A percentile compares a stretch with the other conserved stretches of the same genome.
phyloP scores from a whole-genome alignment of 2,113 vertebrate genomes.

The Rhombomys opimus region DNA sequence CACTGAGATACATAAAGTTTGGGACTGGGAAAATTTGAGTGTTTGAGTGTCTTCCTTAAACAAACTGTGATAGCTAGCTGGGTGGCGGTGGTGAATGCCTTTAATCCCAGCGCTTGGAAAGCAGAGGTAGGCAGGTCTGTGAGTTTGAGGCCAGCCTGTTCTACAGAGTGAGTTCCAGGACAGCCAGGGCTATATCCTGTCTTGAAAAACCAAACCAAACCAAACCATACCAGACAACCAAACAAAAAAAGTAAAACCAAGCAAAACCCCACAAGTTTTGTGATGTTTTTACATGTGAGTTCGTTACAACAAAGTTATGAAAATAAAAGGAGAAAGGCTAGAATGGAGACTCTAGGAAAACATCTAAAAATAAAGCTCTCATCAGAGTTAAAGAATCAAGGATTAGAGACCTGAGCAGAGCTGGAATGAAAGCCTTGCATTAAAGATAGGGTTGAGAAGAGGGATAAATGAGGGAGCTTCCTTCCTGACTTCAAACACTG shows the following conservation, averaged over 20 bases:
- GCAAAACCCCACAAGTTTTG: neutral
- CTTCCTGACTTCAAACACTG: neutral
- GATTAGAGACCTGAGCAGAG: neutral
- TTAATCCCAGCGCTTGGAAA: neutral
- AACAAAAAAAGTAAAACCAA: too few relatives aligned
- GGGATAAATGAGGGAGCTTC: neutral
- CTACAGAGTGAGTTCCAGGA: neutral
- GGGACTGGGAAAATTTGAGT: neutral
- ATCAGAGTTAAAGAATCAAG: slow-evolving; percentile 25
- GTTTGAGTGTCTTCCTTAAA: neutral
- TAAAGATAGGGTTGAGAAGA: neutral
- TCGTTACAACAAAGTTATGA: neutral
- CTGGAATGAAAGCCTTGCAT: neutral
- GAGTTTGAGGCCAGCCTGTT: neutral
- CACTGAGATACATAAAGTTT: neutral
- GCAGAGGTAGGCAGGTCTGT: neutral
- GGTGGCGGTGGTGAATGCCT: neutral
- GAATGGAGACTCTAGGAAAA: neutral
- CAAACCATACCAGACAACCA: neutral
- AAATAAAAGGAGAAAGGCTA: neutral
- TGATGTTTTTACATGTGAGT: neutral
- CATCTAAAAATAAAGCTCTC: neutral
- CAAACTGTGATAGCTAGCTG: neutral
- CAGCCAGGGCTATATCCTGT: neutral
- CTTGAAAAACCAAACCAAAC: neutral